phyloP scores from a whole-genome alignment of 2,888 invertebrate species.

The Noctua comes region DNA sequence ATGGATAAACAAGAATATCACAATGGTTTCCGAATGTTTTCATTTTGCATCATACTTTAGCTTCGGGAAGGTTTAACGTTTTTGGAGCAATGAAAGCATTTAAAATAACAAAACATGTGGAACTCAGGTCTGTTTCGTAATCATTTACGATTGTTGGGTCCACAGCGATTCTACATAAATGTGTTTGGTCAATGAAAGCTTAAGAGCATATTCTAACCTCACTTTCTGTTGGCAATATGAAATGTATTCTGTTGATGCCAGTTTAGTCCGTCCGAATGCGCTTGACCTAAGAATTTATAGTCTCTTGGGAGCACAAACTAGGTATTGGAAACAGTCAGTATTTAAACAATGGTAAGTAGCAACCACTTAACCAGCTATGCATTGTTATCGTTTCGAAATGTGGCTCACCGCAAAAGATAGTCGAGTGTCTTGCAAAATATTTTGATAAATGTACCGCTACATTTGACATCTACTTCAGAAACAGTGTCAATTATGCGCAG shows the following conservation, averaged over 20 bases:
- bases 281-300: conserved; percentile 13
- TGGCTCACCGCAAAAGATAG: conserved; percentile 21
- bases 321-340: conserved; percentile 16
- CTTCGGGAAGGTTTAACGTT: conserved; percentile 10
- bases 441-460: conserved; percentile 40
- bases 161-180: background rate
- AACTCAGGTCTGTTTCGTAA: background rate
- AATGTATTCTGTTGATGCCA: background rate
- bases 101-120: conserved; percentile 13
- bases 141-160: conserved; percentile 19
- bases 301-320: conserved; percentile 1
- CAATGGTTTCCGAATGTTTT: conserved; percentile 49
- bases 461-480: conserved; percentile 44
- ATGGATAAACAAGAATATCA: conserved; percentile 39
- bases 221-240: background rate
- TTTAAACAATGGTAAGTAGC: conserved; percentile 28
- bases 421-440: conserved; percentile 52
- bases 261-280: background rate
- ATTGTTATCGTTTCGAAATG: conserved; percentile 49
- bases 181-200: background rate
- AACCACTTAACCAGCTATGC: conserved; percentile 10
- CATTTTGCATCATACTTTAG: conserved; percentile 24
- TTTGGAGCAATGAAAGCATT: conserved; percentile 28
- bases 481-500: conserved; percentile 46
- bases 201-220: background rate